A percentile compares a stretch with the other conserved stretches of the same genome.
These are phyloP conservation scores for Cerastis leucographa DNA, from an alignment of 2,888 invertebrate genomes.

Conservation along the genomic window DNA sequence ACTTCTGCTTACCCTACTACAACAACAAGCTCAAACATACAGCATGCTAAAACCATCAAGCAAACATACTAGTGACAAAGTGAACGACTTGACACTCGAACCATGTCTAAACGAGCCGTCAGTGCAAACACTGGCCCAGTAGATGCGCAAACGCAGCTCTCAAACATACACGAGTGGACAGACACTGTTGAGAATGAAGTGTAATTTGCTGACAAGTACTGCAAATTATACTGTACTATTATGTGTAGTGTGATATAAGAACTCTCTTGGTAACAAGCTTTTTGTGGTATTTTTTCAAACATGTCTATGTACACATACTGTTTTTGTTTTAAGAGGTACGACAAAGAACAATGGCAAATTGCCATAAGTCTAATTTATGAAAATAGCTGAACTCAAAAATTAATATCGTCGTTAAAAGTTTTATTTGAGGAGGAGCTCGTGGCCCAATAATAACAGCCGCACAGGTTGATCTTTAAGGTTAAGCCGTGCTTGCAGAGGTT, in stretches of 20 bases:
- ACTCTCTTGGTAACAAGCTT: conserved; percentile 11
- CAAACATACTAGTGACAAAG: conserved; percentile 49
- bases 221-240: conserved; percentile 40
- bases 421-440: no score
- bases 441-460: no score
- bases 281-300: not conserved
- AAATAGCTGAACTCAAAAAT: no score
- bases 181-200: conserved; percentile 46
- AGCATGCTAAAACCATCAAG: conserved; percentile 48
- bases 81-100: conserved; percentile 66
- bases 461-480: no score
- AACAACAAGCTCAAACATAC: conserved; percentile 34
- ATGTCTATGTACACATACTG: no score
- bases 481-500: no score
- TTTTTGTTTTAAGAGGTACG: no score
- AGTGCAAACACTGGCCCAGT: conserved; percentile 66
- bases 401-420: no score
- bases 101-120: conserved; percentile 66
- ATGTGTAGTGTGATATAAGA: conserved; percentile 32
- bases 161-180: conserved; percentile 60
- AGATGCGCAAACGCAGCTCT: conserved; percentile 64
- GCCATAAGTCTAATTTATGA: no score
- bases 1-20: conserved; percentile 29
- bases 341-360: no score
- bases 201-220: conserved; percentile 47